Base-by-base conservation (phyloP, 2,113 vertebrate species). In the Piprites chloris region DNA sequence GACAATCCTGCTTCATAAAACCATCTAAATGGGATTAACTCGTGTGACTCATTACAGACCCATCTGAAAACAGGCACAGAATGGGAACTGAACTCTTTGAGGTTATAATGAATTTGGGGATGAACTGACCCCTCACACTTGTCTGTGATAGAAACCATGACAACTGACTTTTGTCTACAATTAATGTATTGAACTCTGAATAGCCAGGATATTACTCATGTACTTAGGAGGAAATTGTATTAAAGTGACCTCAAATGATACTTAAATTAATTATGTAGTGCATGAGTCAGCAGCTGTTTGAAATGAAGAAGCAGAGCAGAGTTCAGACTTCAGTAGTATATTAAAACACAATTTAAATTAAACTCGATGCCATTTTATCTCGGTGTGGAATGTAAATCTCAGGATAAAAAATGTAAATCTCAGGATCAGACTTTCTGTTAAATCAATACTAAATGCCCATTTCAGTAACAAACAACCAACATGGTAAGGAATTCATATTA, bases 241-340 rank as follows among this genome's bases (percentile, higher is more conserved):
- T 95, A 96, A 94, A 91, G 79, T 52, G 94, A 94, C 69, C 80
- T 92, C 82, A 94, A 91, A 94, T 67, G 75, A 91, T 94, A 72
- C 89, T 91, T 92, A 94, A 96, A 97, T 96, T 96, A 96, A 97
- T 96, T 95, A 92, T 87, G 75, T 75, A 82, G 86, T 80, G 52
- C 84, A 92, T 93, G 94, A 97, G 86, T 96, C 97, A 96, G 93
- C 90, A 94, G 79, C 94, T 93, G 63, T 67, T 90, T 93, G 84
- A 94, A 91, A 78, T 85, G 59, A 71, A 52, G 90, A 80, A 91
- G 58, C 72, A 84, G 80, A 95, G 81, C 87, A 79, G 80, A 88
- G 82, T 53, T 59, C 74, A 90, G 79, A 35, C 79, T 96, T 93
- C 63, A 53, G 72, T 37, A 82, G 76, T 73, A 41, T 63, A 90